These are phyloP conservation scores for Nephrocerus scutellatus DNA, from an alignment of 2,888 invertebrate genomes.

Conservation along the genomic window DNA sequence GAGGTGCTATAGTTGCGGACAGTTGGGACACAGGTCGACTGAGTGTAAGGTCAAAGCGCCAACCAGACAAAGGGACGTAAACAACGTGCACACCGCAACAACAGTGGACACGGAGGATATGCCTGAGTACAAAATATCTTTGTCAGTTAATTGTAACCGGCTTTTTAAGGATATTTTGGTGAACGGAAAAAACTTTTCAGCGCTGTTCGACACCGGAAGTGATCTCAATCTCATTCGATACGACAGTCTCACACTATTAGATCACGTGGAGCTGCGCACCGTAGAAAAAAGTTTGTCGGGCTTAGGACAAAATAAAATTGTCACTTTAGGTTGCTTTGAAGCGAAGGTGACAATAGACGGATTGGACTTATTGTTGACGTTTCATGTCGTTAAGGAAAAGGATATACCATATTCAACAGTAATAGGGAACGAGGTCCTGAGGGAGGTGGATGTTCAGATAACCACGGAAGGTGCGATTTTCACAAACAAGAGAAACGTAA, in stretches of 20 bases:
- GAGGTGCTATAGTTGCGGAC: too few relatives aligned
- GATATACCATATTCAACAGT: constrained; percentile 11
- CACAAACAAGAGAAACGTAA: not conserved
- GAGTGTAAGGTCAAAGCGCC: too few relatives aligned
- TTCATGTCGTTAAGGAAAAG: constrained; percentile 6
- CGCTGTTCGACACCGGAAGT: constrained; percentile 8
- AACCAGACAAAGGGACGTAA: too few relatives aligned
- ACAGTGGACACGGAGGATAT: constrained; percentile 2
- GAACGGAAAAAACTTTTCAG: not conserved
- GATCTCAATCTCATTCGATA: constrained; percentile 6
- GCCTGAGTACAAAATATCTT: not conserved
- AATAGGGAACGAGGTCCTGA: constrained; percentile 8
- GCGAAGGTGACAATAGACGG: constrained; percentile 1
- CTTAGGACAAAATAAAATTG: not conserved
- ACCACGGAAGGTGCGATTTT: too few relatives aligned
- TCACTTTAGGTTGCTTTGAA: not conserved
- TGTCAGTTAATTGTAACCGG: constrained; percentile 1
- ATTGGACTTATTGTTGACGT: not conserved
- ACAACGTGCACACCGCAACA: constrained; percentile 3
- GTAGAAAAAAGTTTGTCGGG: too few relatives aligned
- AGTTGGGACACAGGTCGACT: too few relatives aligned
- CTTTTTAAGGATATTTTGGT: constrained; percentile 5
- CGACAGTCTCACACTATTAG: not conserved
- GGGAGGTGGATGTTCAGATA: constrained; percentile 2
- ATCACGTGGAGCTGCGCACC: not conserved